Evolutionary conservation across 2,797 vertebrate species (phyloP), one percentile per base, ranked within the genome.

Genomic region (Tenualosa ilisha): DNA sequence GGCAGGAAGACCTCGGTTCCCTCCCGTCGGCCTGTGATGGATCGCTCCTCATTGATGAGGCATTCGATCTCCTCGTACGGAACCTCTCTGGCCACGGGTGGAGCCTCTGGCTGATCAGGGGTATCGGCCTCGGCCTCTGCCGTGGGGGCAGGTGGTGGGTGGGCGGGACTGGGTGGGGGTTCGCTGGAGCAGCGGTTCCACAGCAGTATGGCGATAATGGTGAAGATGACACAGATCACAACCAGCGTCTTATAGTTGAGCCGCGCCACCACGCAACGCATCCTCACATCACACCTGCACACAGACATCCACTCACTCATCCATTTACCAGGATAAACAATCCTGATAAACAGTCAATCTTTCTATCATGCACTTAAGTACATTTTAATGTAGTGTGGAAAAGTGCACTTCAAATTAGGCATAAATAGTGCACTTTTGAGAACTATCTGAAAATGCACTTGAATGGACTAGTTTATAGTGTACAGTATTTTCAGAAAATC

Each of bases 11-110:
- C 94, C 88, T 97, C 97, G 22, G 3, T 87, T 31, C 96, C 96
- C 85, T 97, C 97, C 81, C 94, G 91, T 2, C 96, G 90, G 61
- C 96, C 96, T 89, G 95, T 96, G 63, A 97, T 91, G 1, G 94
- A 95, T 50, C 94, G 92, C 86, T 97, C 96, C 2, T 97, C 97
- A 72, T 97, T 97, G 91, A 97, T 96, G 81, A 97, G 91, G 86
- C 97, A 97, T 92, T 97, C 96, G 8, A 97, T 96, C 89, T 97
- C 96, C 88, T 97, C 96, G 1, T 97, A 97, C 50, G 93, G 96
- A 65, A 92, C 91, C 24, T 95, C 95, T 0, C 91, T 94, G 0
- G 92, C 94, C 0, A 96, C 79, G 0, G 95, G 95, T 0, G 96
- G 95, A 0, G 95, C 95, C 86, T 96, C 96, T 0, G 93, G 91